phyloP scores from a whole-genome alignment of 2,888 invertebrate genomes.

The Pristionchus fissidentatus region DNA sequence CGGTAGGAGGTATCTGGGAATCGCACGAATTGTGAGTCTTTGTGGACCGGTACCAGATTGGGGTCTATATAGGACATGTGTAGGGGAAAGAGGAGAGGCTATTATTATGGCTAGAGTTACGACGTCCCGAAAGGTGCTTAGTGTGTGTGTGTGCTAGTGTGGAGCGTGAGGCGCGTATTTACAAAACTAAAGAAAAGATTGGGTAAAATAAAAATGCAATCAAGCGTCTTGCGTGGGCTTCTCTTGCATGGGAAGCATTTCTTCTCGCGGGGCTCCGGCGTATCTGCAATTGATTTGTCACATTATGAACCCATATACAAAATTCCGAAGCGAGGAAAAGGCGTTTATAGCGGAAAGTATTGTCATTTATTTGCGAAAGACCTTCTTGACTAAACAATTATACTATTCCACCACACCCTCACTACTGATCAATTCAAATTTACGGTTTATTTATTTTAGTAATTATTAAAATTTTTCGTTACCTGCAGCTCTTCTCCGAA shows the following conservation, averaged over 20 bases:
- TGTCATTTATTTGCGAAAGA: background rate
- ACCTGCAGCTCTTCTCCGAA: constrained; percentile 67
- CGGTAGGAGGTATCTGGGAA: background rate
- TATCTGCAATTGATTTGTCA: constrained; percentile 4
- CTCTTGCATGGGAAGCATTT: background rate
- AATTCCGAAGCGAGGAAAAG: background rate
- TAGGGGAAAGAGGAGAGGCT: background rate
- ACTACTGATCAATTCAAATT: no score
- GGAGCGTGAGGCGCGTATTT: background rate
- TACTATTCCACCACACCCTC: no score
- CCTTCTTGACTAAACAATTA: no score
- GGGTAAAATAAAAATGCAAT: no score
- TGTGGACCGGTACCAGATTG: no score
- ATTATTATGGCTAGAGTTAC: no score
- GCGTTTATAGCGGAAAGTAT: no score
- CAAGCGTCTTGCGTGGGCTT: background rate
- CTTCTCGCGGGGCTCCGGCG: background rate
- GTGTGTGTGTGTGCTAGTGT: background rate
- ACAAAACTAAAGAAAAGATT: background rate
- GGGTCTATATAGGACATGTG: background rate
- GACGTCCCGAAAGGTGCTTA: background rate
- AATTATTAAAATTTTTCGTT: no score
- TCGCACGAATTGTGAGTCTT: background rate
- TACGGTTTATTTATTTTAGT: no score
- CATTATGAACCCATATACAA: no score